A percentile compares a stretch with the other conserved stretches of the same genome.
phyloP scores from a whole-genome alignment of 2,888 invertebrate species.

The Thymelicus sylvestris region DNA sequence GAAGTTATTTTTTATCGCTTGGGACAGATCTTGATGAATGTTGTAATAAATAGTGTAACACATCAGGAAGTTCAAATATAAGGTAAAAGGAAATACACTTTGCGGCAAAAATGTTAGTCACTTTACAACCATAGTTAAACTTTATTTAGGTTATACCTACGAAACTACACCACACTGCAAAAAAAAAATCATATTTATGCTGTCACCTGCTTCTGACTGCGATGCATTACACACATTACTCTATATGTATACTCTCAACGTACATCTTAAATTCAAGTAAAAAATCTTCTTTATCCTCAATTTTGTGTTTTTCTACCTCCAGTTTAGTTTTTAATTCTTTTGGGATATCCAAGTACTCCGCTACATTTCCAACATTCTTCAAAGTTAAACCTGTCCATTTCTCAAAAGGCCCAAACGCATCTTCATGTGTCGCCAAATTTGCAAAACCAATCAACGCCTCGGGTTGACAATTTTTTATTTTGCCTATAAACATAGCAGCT shows the following conservation, averaged over 20 bases:
- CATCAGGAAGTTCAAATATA: too few relatives aligned
- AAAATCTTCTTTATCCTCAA: background rate
- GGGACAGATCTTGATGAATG: too few relatives aligned
- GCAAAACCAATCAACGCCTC: slow-evolving; percentile 77
- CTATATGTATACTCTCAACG: background rate
- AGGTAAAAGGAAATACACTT: too few relatives aligned
- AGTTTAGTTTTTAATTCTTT: slow-evolving; percentile 11
- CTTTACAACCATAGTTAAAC: too few relatives aligned
- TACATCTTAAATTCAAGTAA: background rate
- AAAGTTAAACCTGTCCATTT: slow-evolving; percentile 69
- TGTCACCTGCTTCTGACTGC: too few relatives aligned
- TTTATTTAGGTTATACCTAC: too few relatives aligned
- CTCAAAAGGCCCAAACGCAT: slow-evolving; percentile 73
- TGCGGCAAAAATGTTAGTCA: too few relatives aligned
- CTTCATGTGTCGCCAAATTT: slow-evolving; percentile 65
- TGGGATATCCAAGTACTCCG: slow-evolving; percentile 56
- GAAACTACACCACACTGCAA: too few relatives aligned
- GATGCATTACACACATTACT: too few relatives aligned
- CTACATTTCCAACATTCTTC: slow-evolving; percentile 68
- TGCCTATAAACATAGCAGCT: slow-evolving; percentile 73
- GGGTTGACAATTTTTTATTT: slow-evolving; percentile 70
- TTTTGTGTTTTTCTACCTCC: background rate
- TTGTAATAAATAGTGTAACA: too few relatives aligned
- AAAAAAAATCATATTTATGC: too few relatives aligned
- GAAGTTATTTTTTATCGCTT: too few relatives aligned